Base-by-base conservation (phyloP, 2,888 invertebrate species). In the Aspidiotus destructor region DNA sequence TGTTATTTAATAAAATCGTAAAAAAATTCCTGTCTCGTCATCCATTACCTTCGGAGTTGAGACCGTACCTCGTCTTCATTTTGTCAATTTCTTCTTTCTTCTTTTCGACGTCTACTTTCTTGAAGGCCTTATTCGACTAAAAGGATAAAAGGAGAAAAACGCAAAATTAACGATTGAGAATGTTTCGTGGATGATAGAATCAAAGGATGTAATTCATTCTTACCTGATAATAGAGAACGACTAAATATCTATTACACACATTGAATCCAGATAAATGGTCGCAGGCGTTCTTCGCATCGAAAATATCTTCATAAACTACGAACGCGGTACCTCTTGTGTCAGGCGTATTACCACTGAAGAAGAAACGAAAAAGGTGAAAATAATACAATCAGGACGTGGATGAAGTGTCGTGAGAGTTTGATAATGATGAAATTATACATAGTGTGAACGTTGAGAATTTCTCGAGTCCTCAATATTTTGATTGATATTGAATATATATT, bases 211-310 rank as follows among this genome's bases (percentile, higher is more conserved):
- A n/a, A 52, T 52, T 52, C 13, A 52, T n/a, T 60, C 15, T 61
- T 74, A 82, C 81, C 80, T 99, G 96, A 78, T 98, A 99, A 78
- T 99, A 99, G 8, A 99, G 80, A 1, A 99, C 98, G n/a, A 99
- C 98, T 48, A 99, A 82, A 77, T 99, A 99, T 74, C 99, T 83
- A 79, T 98, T 98, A 77, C 98, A 98, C 42, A 99, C 98, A 78
- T 99, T 99, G 79, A 99, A 99, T 9, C 99, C 99, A 68, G 96
- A 96, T 68, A 99, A 81, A 79, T 99, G 98, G 78, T 99, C 99
- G 79, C 99, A 99, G 6, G 99, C 99, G 81, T 98, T 98, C 79
- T 99, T 99, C 0, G 99, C 99, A 83, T 99, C 99, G 81, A 99
- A 99, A 75, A 99, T 99, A 77, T 99, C 99, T 80, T 99, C 99